Evolutionary conservation across 2,797 vertebrate species (phyloP).

Genomic region (Sebastes taczanowskii): DNA sequence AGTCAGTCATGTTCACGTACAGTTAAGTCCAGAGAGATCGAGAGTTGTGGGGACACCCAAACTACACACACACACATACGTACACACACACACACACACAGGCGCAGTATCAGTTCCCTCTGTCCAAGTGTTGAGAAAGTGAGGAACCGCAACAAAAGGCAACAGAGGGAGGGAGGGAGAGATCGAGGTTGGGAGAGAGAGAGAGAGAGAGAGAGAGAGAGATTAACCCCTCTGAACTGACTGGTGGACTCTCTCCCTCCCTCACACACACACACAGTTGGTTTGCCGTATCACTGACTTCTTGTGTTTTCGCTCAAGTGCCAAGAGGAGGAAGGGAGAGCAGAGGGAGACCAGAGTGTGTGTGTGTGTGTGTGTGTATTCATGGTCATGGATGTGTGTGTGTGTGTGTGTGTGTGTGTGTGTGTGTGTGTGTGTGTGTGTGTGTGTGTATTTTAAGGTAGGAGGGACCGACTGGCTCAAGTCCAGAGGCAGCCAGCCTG

Average conservation of each 20-base stretch:
- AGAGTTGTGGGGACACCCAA: constrained; percentile 34
- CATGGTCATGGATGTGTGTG: constrained; percentile 39
- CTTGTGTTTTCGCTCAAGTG: constrained; percentile 74
- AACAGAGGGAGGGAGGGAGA: constrained; percentile 63
- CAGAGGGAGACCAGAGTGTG: constrained; percentile 50
- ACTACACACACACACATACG: constrained; percentile 20
- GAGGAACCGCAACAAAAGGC: constrained; percentile 79
- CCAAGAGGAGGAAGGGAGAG: constrained; percentile 69
- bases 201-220: constrained; percentile 50
- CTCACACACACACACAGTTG: constrained; percentile 47
- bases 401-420: constrained; percentile 38
- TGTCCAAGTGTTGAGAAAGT: constrained; percentile 73
- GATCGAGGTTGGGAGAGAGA: constrained; percentile 30
- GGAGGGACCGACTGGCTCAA: constrained; percentile 69
- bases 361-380: constrained; percentile 46
- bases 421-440: constrained; percentile 23
- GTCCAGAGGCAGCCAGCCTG: constrained; percentile 74
- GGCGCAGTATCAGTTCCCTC: constrained; percentile 70
- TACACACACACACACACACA: constrained; percentile 17
- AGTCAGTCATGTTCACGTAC: constrained; percentile 64
- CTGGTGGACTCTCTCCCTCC: constrained; percentile 62
- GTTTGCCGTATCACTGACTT: constrained; percentile 68
- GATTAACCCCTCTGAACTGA: constrained; percentile 68
- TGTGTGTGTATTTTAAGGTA: constrained; percentile 65
- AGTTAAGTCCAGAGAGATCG: constrained; percentile 61